Base-by-base conservation (phyloP, 2,888 invertebrate species). In the Orchestes rusci region DNA sequence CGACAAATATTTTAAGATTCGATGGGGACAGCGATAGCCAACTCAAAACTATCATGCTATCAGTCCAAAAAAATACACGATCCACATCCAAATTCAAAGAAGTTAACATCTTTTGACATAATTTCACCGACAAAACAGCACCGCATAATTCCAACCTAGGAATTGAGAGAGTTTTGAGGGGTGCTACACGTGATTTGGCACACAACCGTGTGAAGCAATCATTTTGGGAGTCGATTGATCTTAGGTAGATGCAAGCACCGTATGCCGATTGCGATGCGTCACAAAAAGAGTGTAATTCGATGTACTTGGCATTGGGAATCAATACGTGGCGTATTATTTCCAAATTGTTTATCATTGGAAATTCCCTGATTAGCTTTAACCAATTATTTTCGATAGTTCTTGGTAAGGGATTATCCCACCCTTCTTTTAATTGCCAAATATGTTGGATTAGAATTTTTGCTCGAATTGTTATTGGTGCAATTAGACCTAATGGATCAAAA, bases 11-110 rank as follows among this genome's bases (percentile, higher is more conserved):
- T n/a, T n/a, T n/a, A n/a, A n/a, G n/a, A n/a, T n/a, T n/a, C n/a
- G n/a, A n/a, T n/a, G n/a, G n/a, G n/a, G n/a, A n/a, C n/a, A n/a
- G n/a, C n/a, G n/a, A n/a, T n/a, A n/a, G n/a, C n/a, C n/a, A n/a
- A n/a, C n/a, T n/a, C n/a, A n/a, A n/a, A n/a, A n/a, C n/a, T n/a
- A n/a, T n/a, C n/a, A n/a, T n/a, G n/a, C n/a, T n/a, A n/a, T n/a
- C n/a, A 20, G 31, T 30, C 43, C 43, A 43, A 28, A 31, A 43
- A 38, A 29, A 43, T n/a, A 38, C 29, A n/a, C 19, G 2, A 2
- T 17, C 5, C 8, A 43, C 29, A 12, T 39, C 10, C 12, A 38
- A 2, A 5, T 31, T n/a, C n/a, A n/a, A n/a, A n/a, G n/a, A n/a
- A n/a, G n/a, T n/a, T n/a, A n/a, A n/a, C n/a, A n/a, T n/a, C n/a